Conservation (phyloP, 2,113 vertebrate species). For the Dolichallabes microphthalmus region DNA sequence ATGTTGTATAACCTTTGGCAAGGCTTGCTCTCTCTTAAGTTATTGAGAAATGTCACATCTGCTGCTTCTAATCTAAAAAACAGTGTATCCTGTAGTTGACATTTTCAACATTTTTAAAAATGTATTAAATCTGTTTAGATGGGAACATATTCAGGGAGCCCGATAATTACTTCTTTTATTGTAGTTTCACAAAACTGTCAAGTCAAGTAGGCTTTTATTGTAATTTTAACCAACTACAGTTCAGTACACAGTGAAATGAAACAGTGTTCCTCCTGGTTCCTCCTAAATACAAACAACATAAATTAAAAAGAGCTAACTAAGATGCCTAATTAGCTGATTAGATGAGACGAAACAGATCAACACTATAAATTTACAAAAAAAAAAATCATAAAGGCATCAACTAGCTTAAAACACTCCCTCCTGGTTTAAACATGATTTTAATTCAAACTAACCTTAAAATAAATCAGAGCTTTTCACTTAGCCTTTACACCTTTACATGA, state of each 20-base stretch:
- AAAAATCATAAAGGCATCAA: background rate
- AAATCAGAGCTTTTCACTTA: background rate
- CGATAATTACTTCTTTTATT: background rate
- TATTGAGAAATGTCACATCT: conserved; percentile 26
- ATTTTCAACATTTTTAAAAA: background rate
- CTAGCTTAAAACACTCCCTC: background rate
- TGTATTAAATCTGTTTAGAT: background rate
- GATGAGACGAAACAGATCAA: too few species aligned
- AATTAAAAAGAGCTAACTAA: too few species aligned
- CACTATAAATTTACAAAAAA: too few species aligned
- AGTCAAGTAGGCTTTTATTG: too few species aligned
- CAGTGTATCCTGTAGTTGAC: background rate
- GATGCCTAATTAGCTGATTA: too few species aligned
- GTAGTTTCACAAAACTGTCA: background rate
- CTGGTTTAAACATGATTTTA: background rate
- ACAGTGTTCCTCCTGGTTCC: too few species aligned
- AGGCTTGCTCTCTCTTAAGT: background rate
- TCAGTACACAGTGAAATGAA: too few species aligned
- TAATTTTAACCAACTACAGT: too few species aligned
- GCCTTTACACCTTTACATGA: background rate
- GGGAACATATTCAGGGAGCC: background rate
- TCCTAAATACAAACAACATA: too few species aligned
- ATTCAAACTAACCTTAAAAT: background rate
- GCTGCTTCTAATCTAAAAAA: conserved; percentile 9
- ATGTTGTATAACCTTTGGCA: conserved; percentile 38